Evolutionary conservation across 2,113 vertebrate species (phyloP), one percentile per base, ranked within the genome.

Genomic region (Empidonax alnorum): DNA sequence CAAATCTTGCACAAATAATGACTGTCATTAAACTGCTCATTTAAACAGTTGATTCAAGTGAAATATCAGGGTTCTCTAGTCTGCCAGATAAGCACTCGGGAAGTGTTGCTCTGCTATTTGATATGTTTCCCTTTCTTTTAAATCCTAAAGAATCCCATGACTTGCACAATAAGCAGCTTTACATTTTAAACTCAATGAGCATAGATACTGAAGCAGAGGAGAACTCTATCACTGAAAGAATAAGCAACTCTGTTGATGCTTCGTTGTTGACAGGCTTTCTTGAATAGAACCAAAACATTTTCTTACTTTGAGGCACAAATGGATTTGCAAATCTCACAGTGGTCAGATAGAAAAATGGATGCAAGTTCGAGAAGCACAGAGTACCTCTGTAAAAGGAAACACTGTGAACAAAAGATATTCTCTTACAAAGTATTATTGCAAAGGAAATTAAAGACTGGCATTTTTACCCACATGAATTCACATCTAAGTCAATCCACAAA

Each of bases 1-100:
- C 94, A 95, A 88, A 93, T 91, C 87, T 86, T 83, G 56, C 67
- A 88, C 88, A 92, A 96, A 95, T 94, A 96, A 93, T 93, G 79
- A 74, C 85, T 96, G 59, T 93, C 90, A 93, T 96, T 96, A 95
- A 94, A 94, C 66, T 87, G 65, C 66, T 95, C 76, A 58, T 94
- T 94, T 94, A 89, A 89, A 96, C 73, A 81, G 91, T 92, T 92
- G 94, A 90, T 96, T 96, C 90, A 90, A 94, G 65, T 46, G 25
- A 82, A 96, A 86, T 90, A 92, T 94, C 80, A 90, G 79, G 90
- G 73, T 68, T 94, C 73, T 90, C 84, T 78, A 86, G 72, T 46
- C 80, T 95, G 94, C 73, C 66, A 95, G 90, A 96, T 94, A 95
- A 96, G 93, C 88, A 93, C 42, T 89, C 9, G 21, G 86, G 65